Percentiles rank a stretch among this genome's conserved stretches.
Evolutionary conservation across 2,113 vertebrate genomes (phyloP).

Genomic region (Ammodytes dubius): DNA sequence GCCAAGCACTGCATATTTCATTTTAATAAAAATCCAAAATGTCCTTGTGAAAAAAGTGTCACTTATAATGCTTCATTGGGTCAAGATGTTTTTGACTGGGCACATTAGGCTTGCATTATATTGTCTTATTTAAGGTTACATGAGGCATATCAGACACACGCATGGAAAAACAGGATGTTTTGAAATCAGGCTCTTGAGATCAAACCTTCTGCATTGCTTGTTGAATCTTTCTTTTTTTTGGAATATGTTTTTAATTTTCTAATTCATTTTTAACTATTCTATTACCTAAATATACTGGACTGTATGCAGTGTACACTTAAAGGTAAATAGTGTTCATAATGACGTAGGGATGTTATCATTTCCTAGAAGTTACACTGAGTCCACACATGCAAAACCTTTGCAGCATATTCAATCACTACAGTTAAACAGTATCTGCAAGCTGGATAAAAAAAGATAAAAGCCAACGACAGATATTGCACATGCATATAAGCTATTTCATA

Average conservation of each 20-base stretch:
- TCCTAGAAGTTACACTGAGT: slow-evolving; percentile 34
- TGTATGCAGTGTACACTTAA: neutral
- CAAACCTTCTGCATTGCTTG: neutral
- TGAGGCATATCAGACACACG: neutral
- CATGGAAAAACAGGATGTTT: neutral
- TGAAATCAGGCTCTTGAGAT: too few species aligned
- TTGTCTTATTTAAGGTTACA: neutral
- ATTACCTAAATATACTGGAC: neutral
- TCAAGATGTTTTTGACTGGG: neutral
- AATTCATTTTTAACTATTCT: neutral
- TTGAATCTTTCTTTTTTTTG: neutral
- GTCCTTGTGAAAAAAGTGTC: neutral
- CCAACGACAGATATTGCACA: slow-evolving; percentile 18
- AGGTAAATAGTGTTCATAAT: neutral
- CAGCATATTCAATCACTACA: slow-evolving; percentile 38
- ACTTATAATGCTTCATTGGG: neutral
- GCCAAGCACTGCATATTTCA: neutral
- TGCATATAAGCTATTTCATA: slow-evolving; percentile 4
- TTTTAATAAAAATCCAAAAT: neutral
- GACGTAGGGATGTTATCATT: neutral
- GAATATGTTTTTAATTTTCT: neutral
- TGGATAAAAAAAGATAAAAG: slow-evolving; percentile 20
- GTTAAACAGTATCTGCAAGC: slow-evolving; percentile 14
- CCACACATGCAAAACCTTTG: slow-evolving; percentile 32
- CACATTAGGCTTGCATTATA: neutral